Base-by-base conservation (phyloP, 2,888 invertebrate species). In the Oeneis ivallda region DNA sequence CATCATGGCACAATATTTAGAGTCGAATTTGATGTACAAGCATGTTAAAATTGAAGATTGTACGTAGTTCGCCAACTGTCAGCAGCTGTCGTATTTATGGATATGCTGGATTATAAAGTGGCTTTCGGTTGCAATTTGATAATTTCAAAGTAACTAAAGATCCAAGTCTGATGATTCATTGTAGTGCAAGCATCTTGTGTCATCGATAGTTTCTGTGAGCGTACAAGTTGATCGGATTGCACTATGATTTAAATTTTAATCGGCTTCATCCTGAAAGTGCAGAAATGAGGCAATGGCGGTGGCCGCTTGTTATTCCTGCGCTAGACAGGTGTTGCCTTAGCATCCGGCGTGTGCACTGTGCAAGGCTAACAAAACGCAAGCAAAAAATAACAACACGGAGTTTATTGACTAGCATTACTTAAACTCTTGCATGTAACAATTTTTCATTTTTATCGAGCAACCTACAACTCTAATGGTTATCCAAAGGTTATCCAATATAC, bases 251-350 rank as follows among this genome's bases (percentile, higher is more conserved):
- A 6, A 26, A 52, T 6, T 34, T 6, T 37, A 8, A 37, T 9
- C 17, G 7, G 11, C 32, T 43, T 15, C 57, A 32, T 57, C 32
- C 57, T 57, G 63, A 49, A 32, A 50, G 26, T 52, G 49, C 32
- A 62, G 41, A 59, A 54, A 52, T 63, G 65, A 50, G 54, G 65
- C 43, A 68, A 68, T 58, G 19, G 19, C 37, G 32, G 43, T 45
- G 43, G 47, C 64, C 60, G 64, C 64, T 65, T 60, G 65, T 54
- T 49, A 47, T 54, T 65, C 47, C 65, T 62, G 62, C 62, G 62
- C 54, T 50, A 65, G 68, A 62, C 68, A 68, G 65, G 68, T 65
- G 65, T 68, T 65, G 68, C 65, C 41, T 17, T 37, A 60, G 58
- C 62, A 62, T 68, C 65, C 68, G 68, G 47, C 58, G 19, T 43